Evolutionary conservation across 2,797 vertebrate species (phyloP).

Genomic region (Sus cebifrons): DNA sequence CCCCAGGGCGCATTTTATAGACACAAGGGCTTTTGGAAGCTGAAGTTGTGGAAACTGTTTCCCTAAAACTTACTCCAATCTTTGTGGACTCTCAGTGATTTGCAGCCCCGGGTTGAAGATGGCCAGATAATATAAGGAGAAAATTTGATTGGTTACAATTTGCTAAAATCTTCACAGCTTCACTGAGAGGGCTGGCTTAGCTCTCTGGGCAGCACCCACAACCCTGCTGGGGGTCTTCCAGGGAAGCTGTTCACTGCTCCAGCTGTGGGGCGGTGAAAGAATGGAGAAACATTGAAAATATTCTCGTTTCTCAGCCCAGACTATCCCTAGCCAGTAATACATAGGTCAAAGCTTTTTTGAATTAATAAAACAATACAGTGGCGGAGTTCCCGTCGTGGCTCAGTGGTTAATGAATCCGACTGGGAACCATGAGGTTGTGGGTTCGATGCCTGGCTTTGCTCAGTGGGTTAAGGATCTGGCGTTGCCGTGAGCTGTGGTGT

Average conservation of each 20-base stretch:
- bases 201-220: neutral
- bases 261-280: neutral
- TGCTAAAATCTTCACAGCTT: neutral
- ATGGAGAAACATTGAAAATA: neutral
- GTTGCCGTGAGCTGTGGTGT: no score
- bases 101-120: neutral
- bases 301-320: neutral
- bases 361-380: neutral
- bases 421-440: no score
- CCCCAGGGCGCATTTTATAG: neutral
- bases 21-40: neutral
- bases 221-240: rapidly evolving
- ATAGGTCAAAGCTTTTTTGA: neutral
- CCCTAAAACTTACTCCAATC: neutral
- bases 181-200: rapidly evolving
- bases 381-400: no score
- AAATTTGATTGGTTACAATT: neutral
- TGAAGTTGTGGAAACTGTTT: neutral
- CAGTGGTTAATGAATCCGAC: no score
- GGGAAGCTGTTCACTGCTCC: neutral
- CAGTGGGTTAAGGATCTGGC: no score
- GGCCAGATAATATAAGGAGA: neutral
- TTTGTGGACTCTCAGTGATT: neutral
- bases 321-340: neutral
- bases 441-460: no score